Percentiles rank a stretch among this genome's conserved stretches.
These are phyloP conservation scores for Karalla daura DNA, from an alignment of 2,797 vertebrate species.

Conservation along the genomic window DNA sequence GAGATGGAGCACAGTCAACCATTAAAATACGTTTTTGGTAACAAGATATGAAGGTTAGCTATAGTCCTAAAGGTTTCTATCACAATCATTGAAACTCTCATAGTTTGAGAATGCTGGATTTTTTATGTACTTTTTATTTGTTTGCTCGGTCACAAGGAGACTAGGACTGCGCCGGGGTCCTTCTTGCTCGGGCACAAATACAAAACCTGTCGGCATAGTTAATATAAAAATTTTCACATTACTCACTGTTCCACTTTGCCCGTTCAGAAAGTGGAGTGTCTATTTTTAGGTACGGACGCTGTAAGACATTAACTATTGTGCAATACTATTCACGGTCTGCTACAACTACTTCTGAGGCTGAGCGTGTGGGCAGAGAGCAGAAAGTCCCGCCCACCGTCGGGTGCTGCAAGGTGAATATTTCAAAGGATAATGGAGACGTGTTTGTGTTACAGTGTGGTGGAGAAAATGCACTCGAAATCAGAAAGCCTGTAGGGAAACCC, in stretches of 20 bases:
- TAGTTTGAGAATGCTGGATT: not conserved
- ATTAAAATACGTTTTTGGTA: not conserved
- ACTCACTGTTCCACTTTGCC: constrained; percentile 36
- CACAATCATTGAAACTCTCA: not conserved
- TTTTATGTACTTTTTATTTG: constrained; percentile 6
- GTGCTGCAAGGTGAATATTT: constrained; percentile 6
- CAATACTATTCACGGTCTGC: constrained; percentile 8
- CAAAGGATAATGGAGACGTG: not conserved
- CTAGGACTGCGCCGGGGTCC: constrained; percentile 7
- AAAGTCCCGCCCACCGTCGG: not conserved
- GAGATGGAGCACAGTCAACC: not conserved
- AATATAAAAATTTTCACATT: constrained; percentile 36
- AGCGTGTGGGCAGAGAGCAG: constrained; percentile 7
- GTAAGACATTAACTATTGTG: constrained; percentile 34
- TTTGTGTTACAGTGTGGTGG: not conserved
- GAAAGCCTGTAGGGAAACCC: too few species aligned
- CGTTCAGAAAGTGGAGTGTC: constrained; percentile 19
- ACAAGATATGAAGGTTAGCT: not conserved
- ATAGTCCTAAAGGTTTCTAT: not conserved
- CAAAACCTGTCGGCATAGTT: constrained; percentile 32
- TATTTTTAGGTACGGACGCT: constrained; percentile 42
- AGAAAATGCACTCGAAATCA: not conserved
- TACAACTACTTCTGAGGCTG: constrained; percentile 10
- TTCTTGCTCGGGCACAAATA: constrained; percentile 24
- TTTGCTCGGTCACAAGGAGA: constrained; percentile 7